phyloP scores from a whole-genome alignment of 2,888 invertebrate species.

The Melinaea menophilus region DNA sequence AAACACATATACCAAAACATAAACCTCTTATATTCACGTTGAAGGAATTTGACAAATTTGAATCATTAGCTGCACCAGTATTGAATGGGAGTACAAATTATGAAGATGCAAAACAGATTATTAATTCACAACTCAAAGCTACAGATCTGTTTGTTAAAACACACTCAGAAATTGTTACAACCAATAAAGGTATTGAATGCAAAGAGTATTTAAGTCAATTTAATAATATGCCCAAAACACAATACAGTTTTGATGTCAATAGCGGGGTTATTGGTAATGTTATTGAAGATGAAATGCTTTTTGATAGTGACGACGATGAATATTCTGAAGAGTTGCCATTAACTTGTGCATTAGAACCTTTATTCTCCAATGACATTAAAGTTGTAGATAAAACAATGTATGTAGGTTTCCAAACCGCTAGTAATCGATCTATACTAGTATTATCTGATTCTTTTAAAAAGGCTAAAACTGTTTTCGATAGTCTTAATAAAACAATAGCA shows the following conservation, averaged over 20 bases:
- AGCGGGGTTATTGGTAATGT: background rate
- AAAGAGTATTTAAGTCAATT: slow-evolving; percentile 6
- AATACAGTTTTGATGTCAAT: slow-evolving; percentile 1
- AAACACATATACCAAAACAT: slow-evolving; percentile 27
- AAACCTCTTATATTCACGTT: slow-evolving; percentile 48
- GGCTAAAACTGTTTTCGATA: slow-evolving; percentile 52
- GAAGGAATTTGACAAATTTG: slow-evolving; percentile 62
- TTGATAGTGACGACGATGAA: slow-evolving; percentile 62
- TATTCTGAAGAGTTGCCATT: slow-evolving; percentile 51
- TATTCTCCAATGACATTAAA: slow-evolving; percentile 46
- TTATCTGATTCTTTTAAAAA: slow-evolving; percentile 51
- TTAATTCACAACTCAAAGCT: slow-evolving; percentile 57
- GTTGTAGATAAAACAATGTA: slow-evolving; percentile 57
- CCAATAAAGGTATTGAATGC: slow-evolving; percentile 18
- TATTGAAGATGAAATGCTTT: slow-evolving; percentile 58
- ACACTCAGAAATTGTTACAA: slow-evolving; percentile 33
- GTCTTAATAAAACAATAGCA: slow-evolving; percentile 28
- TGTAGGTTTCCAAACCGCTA: slow-evolving; percentile 69
- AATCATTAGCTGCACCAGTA: slow-evolving; percentile 50
- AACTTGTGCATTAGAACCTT: slow-evolving; percentile 57
- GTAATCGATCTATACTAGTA: slow-evolving; percentile 62
- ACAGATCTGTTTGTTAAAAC: slow-evolving; percentile 36
- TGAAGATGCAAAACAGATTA: slow-evolving; percentile 45
- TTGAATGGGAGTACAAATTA: slow-evolving; percentile 44
- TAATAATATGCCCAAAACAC: slow-evolving; percentile 6